Percentiles rank a stretch among this genome's conserved stretches.
phyloP scores from a whole-genome alignment of 1,140 invertebrate genomes.

The Euschistus heros region DNA sequence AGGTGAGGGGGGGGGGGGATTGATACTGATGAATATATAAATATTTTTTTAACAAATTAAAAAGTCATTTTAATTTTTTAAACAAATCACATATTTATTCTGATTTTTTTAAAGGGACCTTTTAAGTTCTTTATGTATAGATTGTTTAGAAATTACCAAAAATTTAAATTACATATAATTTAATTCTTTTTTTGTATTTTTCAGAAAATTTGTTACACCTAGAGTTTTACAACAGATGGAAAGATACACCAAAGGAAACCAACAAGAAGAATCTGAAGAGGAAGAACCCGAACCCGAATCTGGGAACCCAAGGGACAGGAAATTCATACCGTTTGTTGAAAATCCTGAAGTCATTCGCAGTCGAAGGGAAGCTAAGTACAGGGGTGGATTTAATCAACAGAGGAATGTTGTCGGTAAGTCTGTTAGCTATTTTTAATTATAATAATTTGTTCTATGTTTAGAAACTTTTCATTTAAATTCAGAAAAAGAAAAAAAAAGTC shows the following conservation, averaged over 20 bases:
- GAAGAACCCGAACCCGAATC: slow-evolving; percentile 35
- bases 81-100: too few species aligned
- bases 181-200: slow-evolving; percentile 7
- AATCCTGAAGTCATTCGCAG: slow-evolving; percentile 64
- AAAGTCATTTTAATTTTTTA: too few species aligned
- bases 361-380: slow-evolving; percentile 39
- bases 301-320: slow-evolving; percentile 31
- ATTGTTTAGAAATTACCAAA: too few species aligned
- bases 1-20: too few species aligned
- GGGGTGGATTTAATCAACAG: slow-evolving; percentile 12
- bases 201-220: slow-evolving; percentile 28
- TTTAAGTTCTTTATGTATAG: too few species aligned
- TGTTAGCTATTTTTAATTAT: neutral
- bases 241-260: slow-evolving; percentile 27
- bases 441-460: too few species aligned
- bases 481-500: too few species aligned
- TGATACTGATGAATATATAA: too few species aligned
- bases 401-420: slow-evolving; percentile 37
- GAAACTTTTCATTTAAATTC: too few species aligned
- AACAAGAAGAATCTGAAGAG: slow-evolving; percentile 34
- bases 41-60: too few species aligned
- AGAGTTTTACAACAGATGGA: slow-evolving; percentile 22
- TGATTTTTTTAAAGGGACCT: too few species aligned
- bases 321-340: slow-evolving; percentile 47
- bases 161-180: neutral